phyloP scores from a whole-genome alignment of 2,797 vertebrate species.

The Coracias cyanogaster region DNA sequence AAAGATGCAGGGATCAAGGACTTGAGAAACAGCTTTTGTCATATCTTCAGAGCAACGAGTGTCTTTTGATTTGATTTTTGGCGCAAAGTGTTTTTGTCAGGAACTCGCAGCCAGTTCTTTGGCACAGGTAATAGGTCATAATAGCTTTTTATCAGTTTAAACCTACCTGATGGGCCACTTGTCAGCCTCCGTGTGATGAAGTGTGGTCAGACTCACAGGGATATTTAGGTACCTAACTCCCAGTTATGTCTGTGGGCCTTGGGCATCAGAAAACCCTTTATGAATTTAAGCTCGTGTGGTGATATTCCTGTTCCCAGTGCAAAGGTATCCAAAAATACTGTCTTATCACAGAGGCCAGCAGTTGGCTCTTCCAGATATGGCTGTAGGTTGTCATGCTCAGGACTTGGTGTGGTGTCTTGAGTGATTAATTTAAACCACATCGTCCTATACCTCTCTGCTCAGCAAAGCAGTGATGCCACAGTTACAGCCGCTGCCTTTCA shows the following conservation, averaged over 20 bases:
- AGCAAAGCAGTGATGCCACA: neutral
- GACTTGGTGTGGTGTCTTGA: neutral
- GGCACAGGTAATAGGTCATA: neutral
- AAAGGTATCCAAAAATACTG: neutral
- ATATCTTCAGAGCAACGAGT: neutral
- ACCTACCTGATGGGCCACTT: constrained; percentile 18
- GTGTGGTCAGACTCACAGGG: neutral
- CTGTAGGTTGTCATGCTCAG: neutral
- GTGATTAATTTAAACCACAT: neutral
- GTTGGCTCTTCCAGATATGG: neutral
- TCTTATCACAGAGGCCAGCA: neutral
- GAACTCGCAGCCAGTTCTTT: neutral
- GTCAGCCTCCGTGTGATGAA: constrained; percentile 19
- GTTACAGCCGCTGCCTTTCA: neutral
- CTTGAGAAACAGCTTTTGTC: constrained; percentile 1
- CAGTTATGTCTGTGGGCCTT: neutral
- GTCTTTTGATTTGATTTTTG: neutral
- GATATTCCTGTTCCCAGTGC: neutral
- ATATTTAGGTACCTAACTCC: constrained; percentile 1
- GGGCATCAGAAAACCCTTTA: neutral
- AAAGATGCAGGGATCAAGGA: neutral
- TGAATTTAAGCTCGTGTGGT: neutral
- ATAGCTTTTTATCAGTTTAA: constrained; percentile 23
- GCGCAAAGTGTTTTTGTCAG: neutral
- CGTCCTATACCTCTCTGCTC: neutral